Conservation (phyloP, 92 coral and sea anemone species). For the Porites lobata region DNA sequence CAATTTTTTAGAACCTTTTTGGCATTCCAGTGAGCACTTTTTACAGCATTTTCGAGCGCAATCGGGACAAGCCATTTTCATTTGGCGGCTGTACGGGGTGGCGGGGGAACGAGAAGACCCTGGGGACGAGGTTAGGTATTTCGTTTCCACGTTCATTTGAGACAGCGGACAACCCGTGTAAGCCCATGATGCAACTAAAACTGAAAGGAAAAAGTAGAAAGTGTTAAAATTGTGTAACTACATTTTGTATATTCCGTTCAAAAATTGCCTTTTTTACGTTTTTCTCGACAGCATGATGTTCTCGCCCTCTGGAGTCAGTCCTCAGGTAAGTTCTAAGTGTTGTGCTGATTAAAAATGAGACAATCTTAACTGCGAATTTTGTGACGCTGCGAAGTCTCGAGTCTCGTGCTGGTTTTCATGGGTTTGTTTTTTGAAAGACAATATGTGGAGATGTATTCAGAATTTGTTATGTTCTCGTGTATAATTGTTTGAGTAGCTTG, state of each 20-base stretch:
- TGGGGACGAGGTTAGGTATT: neutral
- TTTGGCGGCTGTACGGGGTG: too few species aligned
- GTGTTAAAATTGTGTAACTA: slow-evolving; percentile 4
- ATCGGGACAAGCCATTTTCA: too few species aligned
- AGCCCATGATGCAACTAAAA: slow-evolving; percentile 10
- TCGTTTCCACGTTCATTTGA: neutral
- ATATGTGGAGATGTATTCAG: neutral
- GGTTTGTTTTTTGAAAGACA: neutral
- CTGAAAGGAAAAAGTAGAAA: neutral
- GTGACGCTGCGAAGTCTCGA: neutral
- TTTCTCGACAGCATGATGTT: slow-evolving; percentile 49
- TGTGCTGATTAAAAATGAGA: neutral
- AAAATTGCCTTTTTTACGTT: neutral
- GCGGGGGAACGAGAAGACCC: neutral
- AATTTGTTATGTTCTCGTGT: neutral
- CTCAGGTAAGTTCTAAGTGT: slow-evolving; percentile 65
- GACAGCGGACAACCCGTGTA: neutral
- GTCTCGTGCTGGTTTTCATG: neutral
- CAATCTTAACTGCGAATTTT: neutral
- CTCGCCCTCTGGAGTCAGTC: slow-evolving; percentile 80
- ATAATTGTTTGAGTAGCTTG: neutral
- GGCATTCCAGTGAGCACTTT: too few species aligned
- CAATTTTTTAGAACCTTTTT: too few species aligned
- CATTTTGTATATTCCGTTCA: neutral
- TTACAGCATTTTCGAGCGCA: too few species aligned